Base-by-base conservation (phyloP, 92 coral and sea anemone species). In the Palythoa heliodiscus region DNA sequence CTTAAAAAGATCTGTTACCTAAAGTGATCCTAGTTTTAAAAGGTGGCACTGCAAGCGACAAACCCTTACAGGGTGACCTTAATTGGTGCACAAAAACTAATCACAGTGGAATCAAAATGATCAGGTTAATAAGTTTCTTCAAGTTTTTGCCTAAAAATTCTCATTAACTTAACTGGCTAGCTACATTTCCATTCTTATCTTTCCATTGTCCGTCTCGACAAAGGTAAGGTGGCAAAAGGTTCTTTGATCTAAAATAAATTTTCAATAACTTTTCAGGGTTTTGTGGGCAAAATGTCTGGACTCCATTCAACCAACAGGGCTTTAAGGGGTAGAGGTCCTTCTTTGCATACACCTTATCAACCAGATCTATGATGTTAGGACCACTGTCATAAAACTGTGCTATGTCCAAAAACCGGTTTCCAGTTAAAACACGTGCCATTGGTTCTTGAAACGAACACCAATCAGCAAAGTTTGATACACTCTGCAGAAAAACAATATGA, bases 251-350 rank as follows among this genome's bases (percentile, higher is more conserved):
- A 52, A 86, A 90, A 72, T 90, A 92, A 12, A 55, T 76, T 58
- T 91, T 83, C 38, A 92, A 70, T 1, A 92, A 29, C 20, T 89
- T 85, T 85, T 86, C 63, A 17, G 95, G 90, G 4, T 82, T 88
- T 48, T 87, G 71, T 0, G 98, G 98, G 75, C 98, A 94, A 47
- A 37, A 84, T 5, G 93, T 83, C 76, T 71, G 58, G 47, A 90
- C 22, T 2, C 95, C 95, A 92, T 88, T 92, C 12, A 94, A 85
- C 85, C 38, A 86, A 76, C 98, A 94, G 11, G 90, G 76, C 81
- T 83, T 86, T 20, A 91, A 76, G 20, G 98, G 95, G 80, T 69
- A 94, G 77, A 90, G 74, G 61, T 94, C 95, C 2, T 58, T 75
- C 76, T 93, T 91, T 0, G 72, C 61, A 43, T 91, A 91, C 15